These are phyloP conservation scores for Pithys albifrons DNA, from an alignment of 2,113 vertebrate species.

Conservation along the genomic window DNA sequence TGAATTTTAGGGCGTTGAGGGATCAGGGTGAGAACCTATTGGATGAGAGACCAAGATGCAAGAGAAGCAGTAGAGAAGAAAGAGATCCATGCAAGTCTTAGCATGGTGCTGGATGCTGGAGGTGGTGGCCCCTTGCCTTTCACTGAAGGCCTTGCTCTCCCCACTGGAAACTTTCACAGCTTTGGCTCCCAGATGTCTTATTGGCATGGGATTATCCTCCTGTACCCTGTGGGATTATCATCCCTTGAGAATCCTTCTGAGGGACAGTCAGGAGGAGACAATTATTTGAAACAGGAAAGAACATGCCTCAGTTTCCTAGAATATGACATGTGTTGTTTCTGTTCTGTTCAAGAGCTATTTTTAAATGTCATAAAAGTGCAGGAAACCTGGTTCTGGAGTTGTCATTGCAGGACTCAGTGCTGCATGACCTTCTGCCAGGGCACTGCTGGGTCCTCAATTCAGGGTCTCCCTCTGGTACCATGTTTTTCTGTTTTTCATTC, in stretches of 20 bases:
- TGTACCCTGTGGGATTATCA: not conserved
- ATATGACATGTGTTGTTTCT: not conserved
- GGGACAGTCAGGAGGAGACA: not conserved
- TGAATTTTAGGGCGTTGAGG: not conserved
- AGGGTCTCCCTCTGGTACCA: not conserved
- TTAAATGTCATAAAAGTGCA: not conserved
- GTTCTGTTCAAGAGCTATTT: not conserved
- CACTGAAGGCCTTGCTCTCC: not conserved
- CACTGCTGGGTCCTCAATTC: not conserved
- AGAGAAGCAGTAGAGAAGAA: not conserved
- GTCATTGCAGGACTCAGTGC: too few relatives aligned
- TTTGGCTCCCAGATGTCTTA: not conserved
- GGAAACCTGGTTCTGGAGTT: not conserved
- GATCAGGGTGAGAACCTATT: not conserved
- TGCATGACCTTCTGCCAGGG: not conserved
- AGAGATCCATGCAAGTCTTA: accelerated
- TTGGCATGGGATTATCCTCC: not conserved
- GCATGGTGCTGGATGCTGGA: accelerated
- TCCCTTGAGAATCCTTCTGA: not conserved
- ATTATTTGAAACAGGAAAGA: not conserved
- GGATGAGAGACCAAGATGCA: not conserved
- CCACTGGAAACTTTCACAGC: not conserved
- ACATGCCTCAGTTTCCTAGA: not conserved
- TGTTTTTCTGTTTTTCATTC: not conserved
- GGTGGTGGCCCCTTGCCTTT: not conserved